Evolutionary conservation across 2,797 vertebrate species (phyloP), one percentile per base, ranked within the genome.

Genomic region (Cygnus olor): DNA sequence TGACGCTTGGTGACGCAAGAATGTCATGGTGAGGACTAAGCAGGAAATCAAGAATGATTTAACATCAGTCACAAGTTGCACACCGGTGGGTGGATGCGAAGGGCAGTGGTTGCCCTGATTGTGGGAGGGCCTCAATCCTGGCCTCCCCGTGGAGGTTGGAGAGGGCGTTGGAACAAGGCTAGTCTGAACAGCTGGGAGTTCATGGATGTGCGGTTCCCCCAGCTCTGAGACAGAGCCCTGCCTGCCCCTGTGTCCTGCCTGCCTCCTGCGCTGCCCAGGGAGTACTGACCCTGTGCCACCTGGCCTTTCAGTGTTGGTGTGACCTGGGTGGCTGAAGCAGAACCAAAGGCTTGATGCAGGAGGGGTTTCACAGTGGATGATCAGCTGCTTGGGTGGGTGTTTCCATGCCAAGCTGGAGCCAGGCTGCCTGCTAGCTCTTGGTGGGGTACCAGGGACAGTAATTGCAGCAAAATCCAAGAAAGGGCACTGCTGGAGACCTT

Each of bases 221-320:
- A 4, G 42, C n/a, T 17, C 47, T 27, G 40, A 51, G 65, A 3
- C 1, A 0, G 65, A 40, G 20, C 40, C 49, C 63, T 74, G 30
- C 32, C 49, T 77, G 61, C 81, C 69, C 21, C 42, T 42, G 21
- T 47, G 45, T 47, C 54, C 63, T 74, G 34, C 34, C 45, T 73
- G 61, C 81, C 69, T 71, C 14, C 47, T 36, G 21, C 14, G 1
- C 56, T 86, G 61, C 81, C 7, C 0, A 0, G 5, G 11, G 10
- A 57, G 76, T 24, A 36, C 16, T 22, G 36, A 3, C 10, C 22
- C 28, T 20, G 8, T 10, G 4, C 13, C 45, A 4, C 0, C 0
- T 20, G 66, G 40, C 30, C 24, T n/a, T 72, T 36, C 28, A 20
- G 73, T n/a, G 61, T 44, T 32, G 11, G 30, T 2, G 0, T 44